Base-by-base conservation (phyloP, 30 jellyfish, hydroid and myxozoan genomes). In the Chironex yamaguchii region DNA sequence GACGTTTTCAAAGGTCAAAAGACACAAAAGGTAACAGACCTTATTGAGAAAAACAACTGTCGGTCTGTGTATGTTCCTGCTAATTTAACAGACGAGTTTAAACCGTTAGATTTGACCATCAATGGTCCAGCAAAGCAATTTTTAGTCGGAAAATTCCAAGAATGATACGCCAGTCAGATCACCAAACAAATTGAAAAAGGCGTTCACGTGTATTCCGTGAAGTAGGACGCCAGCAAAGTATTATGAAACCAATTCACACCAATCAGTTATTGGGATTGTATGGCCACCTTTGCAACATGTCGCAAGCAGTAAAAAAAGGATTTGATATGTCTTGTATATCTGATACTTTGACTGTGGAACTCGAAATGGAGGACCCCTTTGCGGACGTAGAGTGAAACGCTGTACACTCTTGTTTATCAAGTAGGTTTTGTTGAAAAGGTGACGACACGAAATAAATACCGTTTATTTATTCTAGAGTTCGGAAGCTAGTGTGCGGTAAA, bases 211-310 rank as follows among this genome's bases (percentile, higher is more conserved):
- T 85, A 85, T 31, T 36, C 49, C 20, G 96, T 75, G 17, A 82
- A 85, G 90, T 78, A 20, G 49, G 64, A 22, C 25, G 76, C 21
- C 52, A 49, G 88, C 88, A 27, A 13, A 71, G 82, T 71, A 84
- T 52, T 27, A 72, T 84, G 92, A 73, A 74, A 81, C 96, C 52
- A 1, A 53, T 76, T 31, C 96, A 74, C 49, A 85, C 91, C 13
- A 17, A 51, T 31, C 58, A 91, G 89, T 74, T 83, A 36, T 34
- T 51, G n/a, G 87, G 88, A 24, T 32, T 82, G 67, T 82, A 82
- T 48, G 92, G 69, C 48, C 73, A 52, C 88, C 65, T 76, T 12
- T 51, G 80, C 28, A 73, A 48, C 76, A 65, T 14, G 58, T 29
- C 58, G 42, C 48, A 71, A 12, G 49, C 24, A 29, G 49, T 71